These are phyloP conservation scores for Tupiocoris notatus DNA, from an alignment of 2,888 invertebrate species.

Conservation along the genomic window DNA sequence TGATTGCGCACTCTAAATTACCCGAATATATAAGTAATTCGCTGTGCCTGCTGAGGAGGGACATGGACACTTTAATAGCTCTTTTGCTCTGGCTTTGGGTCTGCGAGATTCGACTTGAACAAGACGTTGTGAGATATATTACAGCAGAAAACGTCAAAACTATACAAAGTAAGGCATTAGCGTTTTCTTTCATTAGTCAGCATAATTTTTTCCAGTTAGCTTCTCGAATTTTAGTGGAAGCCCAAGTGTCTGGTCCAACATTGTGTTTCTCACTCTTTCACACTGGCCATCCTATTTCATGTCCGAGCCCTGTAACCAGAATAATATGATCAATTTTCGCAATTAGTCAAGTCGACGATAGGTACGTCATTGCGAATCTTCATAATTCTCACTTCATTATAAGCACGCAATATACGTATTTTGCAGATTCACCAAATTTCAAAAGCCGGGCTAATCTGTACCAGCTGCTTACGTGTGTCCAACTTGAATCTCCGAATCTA, in stretches of 20 bases:
- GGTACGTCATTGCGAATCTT: too few relatives aligned
- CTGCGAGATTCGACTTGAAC: conserved; percentile 14
- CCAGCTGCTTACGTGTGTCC: conserved; percentile 7
- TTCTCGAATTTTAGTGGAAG: too few relatives aligned
- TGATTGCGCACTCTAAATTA: neutral
- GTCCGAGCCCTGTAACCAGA: too few relatives aligned
- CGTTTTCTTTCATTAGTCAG: too few relatives aligned
- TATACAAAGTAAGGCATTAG: conserved; percentile 24
- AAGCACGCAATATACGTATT: too few relatives aligned
- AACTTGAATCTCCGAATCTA: conserved; percentile 14
- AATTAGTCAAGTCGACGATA: too few relatives aligned
- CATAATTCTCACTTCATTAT: too few relatives aligned
- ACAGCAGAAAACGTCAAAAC: neutral
- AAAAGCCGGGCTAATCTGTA: conserved; percentile 9
- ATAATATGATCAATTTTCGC: too few relatives aligned
- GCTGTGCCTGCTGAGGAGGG: neutral
- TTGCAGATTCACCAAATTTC: conserved; percentile 24
- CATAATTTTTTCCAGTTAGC: too few relatives aligned
- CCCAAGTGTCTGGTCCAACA: too few relatives aligned
- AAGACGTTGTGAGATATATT: conserved; percentile 9
- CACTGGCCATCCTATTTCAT: too few relatives aligned
- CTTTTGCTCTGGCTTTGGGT: conserved; percentile 25
- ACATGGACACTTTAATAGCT: neutral
- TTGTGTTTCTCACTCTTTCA: too few relatives aligned
- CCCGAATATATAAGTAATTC: neutral